Percentiles rank a stretch among this genome's conserved stretches.
Conservation (phyloP, 2,797 vertebrate species). For the Centroberyx gerrardi region DNA sequence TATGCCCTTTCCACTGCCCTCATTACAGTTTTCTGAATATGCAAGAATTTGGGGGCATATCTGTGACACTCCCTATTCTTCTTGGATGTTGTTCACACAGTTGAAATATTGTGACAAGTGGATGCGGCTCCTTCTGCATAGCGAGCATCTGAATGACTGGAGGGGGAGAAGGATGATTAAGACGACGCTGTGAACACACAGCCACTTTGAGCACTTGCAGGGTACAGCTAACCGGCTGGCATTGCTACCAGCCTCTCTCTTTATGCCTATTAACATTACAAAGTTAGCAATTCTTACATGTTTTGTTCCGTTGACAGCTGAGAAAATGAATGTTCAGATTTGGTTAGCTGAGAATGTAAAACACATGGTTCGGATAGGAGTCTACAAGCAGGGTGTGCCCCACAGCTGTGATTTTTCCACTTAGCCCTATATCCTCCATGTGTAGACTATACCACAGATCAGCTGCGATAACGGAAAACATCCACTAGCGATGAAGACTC, state of each 20-base stretch:
- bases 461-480: constrained; percentile 4
- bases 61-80: neutral
- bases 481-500: neutral
- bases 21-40: neutral
- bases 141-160: constrained; percentile 46
- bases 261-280: constrained; percentile 53
- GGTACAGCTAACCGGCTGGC: constrained; percentile 38
- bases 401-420: too few relatives aligned
- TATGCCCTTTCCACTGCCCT: neutral
- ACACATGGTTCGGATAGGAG: neutral
- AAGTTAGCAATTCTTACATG: constrained; percentile 28
- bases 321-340: constrained; percentile 25
- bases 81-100: constrained; percentile 13
- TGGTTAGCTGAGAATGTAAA: constrained; percentile 23
- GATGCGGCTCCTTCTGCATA: constrained; percentile 42
- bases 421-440: too few relatives aligned
- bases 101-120: constrained; percentile 41
- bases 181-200: constrained; percentile 47
- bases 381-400: neutral
- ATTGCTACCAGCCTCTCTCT: constrained; percentile 18
- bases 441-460: neutral
- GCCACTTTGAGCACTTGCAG: constrained; percentile 33
- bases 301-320: constrained; percentile 19
- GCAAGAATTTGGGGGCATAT: neutral
- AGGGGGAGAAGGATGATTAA: constrained; percentile 38